Percentiles rank a stretch among this genome's conserved stretches.
Evolutionary conservation across 2,113 vertebrate species (phyloP).

Genomic region (Arvicanthis niloticus): DNA sequence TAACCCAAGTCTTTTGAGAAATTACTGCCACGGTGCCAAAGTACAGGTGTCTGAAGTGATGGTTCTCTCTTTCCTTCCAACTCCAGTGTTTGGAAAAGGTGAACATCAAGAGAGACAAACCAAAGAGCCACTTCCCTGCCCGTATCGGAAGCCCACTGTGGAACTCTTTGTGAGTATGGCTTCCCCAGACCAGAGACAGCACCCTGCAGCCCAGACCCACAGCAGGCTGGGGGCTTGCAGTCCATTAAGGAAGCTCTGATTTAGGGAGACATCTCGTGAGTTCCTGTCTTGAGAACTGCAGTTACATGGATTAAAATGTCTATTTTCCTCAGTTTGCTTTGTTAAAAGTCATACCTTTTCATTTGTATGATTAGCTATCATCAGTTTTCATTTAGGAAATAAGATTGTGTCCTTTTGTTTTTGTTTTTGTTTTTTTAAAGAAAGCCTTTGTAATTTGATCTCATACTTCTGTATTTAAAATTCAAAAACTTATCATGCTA

Average conservation of each 20-base stretch:
- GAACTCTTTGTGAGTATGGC: conserved; percentile 76
- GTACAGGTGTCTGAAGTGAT: neutral
- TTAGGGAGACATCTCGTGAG: neutral
- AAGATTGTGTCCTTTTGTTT: neutral
- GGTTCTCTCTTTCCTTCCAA: neutral
- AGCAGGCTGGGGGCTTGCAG: neutral
- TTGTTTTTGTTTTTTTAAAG: neutral
- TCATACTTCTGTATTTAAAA: neutral
- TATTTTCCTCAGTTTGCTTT: neutral
- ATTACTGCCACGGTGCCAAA: neutral
- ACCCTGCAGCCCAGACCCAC: accelerated
- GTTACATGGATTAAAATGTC: neutral
- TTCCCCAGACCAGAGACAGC: accelerated
- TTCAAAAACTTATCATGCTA: neutral
- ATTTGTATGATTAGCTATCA: neutral
- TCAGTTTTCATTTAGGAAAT: conserved; percentile 3
- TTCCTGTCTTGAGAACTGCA: conserved; percentile 10
- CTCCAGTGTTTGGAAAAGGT: conserved; percentile 73
- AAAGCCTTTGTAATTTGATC: conserved; percentile 18
- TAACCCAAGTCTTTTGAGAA: neutral
- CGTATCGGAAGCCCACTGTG: conserved; percentile 23
- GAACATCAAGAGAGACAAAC: conserved; percentile 68
- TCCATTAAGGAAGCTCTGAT: neutral
- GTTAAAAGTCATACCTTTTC: neutral
- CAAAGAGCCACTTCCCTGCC: conserved; percentile 35